Conservation (phyloP, 53 echinoderm and acorn worm species). For the Apostichopus leukothele region DNA sequence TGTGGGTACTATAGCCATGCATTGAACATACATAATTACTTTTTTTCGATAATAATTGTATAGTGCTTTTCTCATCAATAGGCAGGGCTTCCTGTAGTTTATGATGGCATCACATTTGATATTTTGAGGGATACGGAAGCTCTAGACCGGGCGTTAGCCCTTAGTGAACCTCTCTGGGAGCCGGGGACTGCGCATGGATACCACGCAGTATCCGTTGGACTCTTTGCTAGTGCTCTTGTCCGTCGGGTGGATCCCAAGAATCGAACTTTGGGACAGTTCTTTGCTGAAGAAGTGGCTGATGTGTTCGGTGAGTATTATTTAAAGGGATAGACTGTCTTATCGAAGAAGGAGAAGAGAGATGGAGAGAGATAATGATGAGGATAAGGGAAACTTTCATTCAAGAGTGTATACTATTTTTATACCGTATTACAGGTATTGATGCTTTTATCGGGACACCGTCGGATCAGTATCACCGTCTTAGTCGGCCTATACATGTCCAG, state of each 20-base stretch:
- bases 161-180: constrained; percentile 63
- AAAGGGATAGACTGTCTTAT: background rate
- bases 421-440: background rate
- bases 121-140: constrained; percentile 42
- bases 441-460: constrained; percentile 19
- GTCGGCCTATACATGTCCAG: constrained; percentile 5
- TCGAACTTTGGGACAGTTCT: constrained; percentile 77
- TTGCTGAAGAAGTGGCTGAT: constrained; percentile 77
- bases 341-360: too few species aligned
- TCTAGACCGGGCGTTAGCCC: constrained; percentile 57
- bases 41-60: too few species aligned
- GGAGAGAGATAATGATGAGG: too few species aligned
- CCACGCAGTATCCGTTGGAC: constrained; percentile 65
- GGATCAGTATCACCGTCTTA: constrained; percentile 3
- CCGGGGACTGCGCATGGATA: constrained; percentile 81
- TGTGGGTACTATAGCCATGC: too few species aligned
- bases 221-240: constrained; percentile 60
- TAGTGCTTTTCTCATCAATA: background rate
- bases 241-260: constrained; percentile 70
- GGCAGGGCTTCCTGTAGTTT: constrained; percentile 63
- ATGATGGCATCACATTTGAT: constrained; percentile 40
- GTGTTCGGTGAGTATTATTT: constrained; percentile 71
- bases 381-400: too few species aligned
- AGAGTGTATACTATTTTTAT: too few species aligned
- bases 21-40: too few species aligned